A percentile compares a stretch with the other conserved stretches of the same genome.
Conservation (phyloP, 2,888 invertebrate species). For the Aphidoletes aphidimyza region DNA sequence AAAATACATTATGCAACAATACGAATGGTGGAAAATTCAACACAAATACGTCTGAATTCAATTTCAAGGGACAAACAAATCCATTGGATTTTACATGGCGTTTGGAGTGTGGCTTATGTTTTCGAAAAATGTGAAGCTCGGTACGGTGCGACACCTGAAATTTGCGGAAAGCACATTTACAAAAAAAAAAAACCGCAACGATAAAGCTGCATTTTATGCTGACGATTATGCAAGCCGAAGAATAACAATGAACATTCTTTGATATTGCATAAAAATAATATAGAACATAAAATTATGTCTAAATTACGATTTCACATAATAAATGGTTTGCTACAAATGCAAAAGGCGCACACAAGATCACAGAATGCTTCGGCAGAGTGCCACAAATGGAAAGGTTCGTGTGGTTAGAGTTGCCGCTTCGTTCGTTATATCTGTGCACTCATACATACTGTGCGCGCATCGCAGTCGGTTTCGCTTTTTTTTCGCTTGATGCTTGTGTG, state of each 20-base stretch:
- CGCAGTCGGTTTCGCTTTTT: conserved; percentile 35
- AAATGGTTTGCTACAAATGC: not conserved
- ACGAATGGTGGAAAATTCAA: too few species aligned
- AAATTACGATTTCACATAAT: conserved; percentile 22
- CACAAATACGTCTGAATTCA: too few species aligned
- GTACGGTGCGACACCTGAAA: not conserved
- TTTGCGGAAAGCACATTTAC: too few species aligned
- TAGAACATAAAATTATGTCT: conserved; percentile 24
- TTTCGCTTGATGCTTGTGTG: not conserved
- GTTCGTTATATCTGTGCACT: conserved; percentile 1
- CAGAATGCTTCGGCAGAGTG: not conserved
- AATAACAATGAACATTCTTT: not conserved
- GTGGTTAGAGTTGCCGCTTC: not conserved
- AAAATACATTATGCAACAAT: too few species aligned
- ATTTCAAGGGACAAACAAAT: not conserved
- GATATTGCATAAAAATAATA: conserved; percentile 27
- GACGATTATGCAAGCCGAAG: not conserved
- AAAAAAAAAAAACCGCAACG: not conserved
- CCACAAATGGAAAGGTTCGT: conserved; percentile 11
- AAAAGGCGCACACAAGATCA: not conserved
- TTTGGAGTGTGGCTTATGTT: not conserved
- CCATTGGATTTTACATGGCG: not conserved
- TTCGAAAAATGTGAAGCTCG: too few species aligned
- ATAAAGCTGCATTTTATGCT: not conserved
- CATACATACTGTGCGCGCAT: not conserved